Conservation (phyloP, 2,113 vertebrate species). For the Eudyptes chrysolophus region DNA sequence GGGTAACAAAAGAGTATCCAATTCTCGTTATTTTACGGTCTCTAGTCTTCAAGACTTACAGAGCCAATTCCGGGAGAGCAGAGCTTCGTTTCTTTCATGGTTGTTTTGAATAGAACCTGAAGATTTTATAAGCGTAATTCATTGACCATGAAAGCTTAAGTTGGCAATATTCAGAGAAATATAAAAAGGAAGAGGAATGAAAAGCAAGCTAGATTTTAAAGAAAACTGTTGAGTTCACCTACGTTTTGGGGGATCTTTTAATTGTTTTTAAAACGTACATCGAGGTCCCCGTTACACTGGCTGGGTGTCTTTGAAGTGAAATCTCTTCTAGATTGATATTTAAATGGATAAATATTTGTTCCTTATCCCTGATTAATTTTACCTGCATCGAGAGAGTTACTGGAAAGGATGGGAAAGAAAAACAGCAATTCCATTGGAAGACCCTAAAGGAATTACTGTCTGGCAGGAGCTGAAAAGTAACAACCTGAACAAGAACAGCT, state of each 20-base stretch:
- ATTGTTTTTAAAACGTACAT: accelerated
- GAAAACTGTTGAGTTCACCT: neutral
- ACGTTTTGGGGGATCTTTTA: accelerated
- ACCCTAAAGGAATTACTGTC: neutral
- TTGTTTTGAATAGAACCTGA: accelerated
- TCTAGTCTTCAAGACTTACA: accelerated
- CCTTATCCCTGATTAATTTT: neutral
- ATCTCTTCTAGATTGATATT: neutral
- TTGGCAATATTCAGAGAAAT: accelerated
- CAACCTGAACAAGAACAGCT: neutral
- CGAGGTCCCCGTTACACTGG: accelerated
- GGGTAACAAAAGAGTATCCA: neutral
- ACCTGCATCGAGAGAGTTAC: neutral
- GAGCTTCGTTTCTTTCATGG: accelerated
- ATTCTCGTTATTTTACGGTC: too few relatives aligned
- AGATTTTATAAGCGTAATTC: accelerated
- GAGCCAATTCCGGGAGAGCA: accelerated
- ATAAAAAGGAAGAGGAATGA: too few relatives aligned
- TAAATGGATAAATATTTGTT: neutral
- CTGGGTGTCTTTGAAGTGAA: neutral
- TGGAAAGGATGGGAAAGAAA: neutral
- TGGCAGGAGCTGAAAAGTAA: neutral
- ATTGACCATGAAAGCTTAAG: accelerated
- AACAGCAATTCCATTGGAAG: neutral
- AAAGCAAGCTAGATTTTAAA: neutral